Evolutionary conservation across 2,888 invertebrate species (phyloP).

Genomic region (Sphinx pinastri): DNA sequence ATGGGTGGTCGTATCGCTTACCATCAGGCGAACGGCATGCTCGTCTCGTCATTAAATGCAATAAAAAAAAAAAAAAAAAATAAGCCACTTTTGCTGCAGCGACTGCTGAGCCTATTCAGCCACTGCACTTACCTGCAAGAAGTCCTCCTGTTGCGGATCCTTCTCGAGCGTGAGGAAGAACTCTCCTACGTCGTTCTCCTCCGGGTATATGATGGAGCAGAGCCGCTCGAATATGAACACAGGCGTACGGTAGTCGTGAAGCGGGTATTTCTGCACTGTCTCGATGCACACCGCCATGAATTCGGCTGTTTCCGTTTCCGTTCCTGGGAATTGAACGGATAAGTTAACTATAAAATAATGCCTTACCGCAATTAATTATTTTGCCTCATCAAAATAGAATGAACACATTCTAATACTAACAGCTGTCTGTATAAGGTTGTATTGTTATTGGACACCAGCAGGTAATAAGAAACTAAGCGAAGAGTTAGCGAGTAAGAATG

Average conservation of each 20-base stretch:
- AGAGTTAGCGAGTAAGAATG: too few relatives aligned
- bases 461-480: too few relatives aligned
- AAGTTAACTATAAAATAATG: background rate
- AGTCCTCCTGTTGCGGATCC: slow-evolving; percentile 99
- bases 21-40: too few relatives aligned
- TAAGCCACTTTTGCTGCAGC: too few relatives aligned
- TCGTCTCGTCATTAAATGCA: too few relatives aligned
- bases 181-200: slow-evolving; percentile 98
- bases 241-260: slow-evolving; percentile 97
- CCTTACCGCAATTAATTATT: too few relatives aligned
- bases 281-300: slow-evolving; percentile 99
- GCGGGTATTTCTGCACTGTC: slow-evolving; percentile 95
- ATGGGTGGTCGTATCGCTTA: too few relatives aligned
- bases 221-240: slow-evolving; percentile 98
- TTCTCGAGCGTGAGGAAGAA: slow-evolving; percentile 98
- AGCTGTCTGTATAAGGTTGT: too few relatives aligned
- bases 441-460: too few relatives aligned
- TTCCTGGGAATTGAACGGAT: slow-evolving; percentile 82
- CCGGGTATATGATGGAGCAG: slow-evolving; percentile 98
- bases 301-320: slow-evolving; percentile 97
- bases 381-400: too few relatives aligned
- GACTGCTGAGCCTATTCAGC: background rate
- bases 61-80: too few relatives aligned
- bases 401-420: too few relatives aligned
- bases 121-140: slow-evolving; percentile 87